Percentiles rank a stretch among this genome's conserved stretches.
Evolutionary conservation across 2,888 invertebrate genomes (phyloP).

Genomic region (Heterodera filipjevi): DNA sequence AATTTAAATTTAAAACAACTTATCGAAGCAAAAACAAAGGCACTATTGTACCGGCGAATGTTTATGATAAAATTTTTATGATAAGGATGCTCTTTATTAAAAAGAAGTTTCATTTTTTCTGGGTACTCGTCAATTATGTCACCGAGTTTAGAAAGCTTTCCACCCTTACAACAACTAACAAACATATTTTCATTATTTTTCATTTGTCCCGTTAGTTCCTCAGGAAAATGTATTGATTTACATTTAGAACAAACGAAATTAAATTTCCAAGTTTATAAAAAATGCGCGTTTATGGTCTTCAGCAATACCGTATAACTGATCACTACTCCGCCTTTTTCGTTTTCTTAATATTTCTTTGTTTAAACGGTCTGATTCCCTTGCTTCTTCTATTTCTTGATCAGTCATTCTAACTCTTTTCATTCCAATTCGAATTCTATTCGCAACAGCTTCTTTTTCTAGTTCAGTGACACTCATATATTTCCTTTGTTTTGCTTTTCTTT

Average conservation of each 20-base stretch:
- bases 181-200: background rate
- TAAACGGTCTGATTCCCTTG: background rate
- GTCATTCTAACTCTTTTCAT: background rate
- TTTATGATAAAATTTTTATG: conserved; percentile 23
- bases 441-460: background rate
- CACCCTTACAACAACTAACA: background rate
- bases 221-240: background rate
- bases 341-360: background rate
- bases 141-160: background rate
- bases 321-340: background rate
- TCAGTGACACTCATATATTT: background rate
- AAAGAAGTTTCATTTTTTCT: conserved; percentile 27
- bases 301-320: background rate
- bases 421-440: background rate
- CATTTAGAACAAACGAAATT: background rate
- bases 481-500: conserved; percentile 8
- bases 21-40: conserved; percentile 13
- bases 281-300: background rate
- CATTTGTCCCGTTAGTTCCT: background rate
- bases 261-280: conserved; percentile 14
- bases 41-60: conserved; percentile 23
- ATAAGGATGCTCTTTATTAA: conserved; percentile 4
- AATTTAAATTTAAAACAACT: conserved; percentile 21
- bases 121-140: background rate
- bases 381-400: background rate